A percentile compares a stretch with the other conserved stretches of the same genome.
Evolutionary conservation across 1,140 invertebrate genomes (phyloP).

Genomic region (Camponotus vicinus): DNA sequence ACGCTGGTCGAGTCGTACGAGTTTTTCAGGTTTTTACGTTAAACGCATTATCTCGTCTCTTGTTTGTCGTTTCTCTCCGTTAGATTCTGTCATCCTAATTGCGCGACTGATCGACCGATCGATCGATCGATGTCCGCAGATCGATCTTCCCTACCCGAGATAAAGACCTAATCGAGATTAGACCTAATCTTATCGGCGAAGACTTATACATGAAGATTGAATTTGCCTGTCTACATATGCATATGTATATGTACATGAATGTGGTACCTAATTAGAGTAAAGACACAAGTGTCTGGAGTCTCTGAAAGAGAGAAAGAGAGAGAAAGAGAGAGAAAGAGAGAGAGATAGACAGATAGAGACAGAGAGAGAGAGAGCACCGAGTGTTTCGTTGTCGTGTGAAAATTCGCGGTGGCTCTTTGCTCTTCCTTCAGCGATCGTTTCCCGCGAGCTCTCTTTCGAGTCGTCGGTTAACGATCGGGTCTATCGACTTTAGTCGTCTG

Average conservation of each 20-base stretch:
- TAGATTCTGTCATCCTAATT: constrained; percentile 48
- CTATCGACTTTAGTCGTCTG: constrained; percentile 26
- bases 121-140: constrained; percentile 28
- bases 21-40: neutral
- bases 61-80: constrained; percentile 58
- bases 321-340: constrained; percentile 7
- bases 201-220: constrained; percentile 32
- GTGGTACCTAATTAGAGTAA: constrained; percentile 23
- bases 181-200: constrained; percentile 51
- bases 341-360: constrained; percentile 4
- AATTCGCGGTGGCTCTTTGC: constrained; percentile 42
- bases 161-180: constrained; percentile 39
- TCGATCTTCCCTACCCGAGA: constrained; percentile 37
- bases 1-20: constrained; percentile 55
- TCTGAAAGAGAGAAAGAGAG: constrained; percentile 29
- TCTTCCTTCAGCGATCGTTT: constrained; percentile 34
- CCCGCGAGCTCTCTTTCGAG: constrained; percentile 6
- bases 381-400: constrained; percentile 38
- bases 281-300: constrained; percentile 31
- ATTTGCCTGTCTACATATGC: constrained; percentile 38
- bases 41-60: constrained; percentile 28
- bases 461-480: constrained; percentile 37
- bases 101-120: constrained; percentile 25
- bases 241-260: constrained; percentile 36
- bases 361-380: constrained; percentile 27